phyloP scores from a whole-genome alignment of 2,797 vertebrate genomes.

The Distichodus sexfasciatus region DNA sequence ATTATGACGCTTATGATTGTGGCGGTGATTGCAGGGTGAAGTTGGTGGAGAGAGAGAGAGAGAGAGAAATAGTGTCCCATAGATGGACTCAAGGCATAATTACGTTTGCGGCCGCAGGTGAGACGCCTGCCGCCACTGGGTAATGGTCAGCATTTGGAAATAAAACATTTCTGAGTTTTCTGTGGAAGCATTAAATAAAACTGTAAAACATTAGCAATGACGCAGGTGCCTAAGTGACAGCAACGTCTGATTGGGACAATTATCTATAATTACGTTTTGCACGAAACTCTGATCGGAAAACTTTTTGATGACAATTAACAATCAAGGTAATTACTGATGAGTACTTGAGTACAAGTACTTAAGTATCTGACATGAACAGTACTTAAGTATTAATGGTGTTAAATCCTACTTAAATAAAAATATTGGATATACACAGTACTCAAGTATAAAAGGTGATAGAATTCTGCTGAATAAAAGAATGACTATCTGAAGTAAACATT shows the following conservation, averaged over 20 bases:
- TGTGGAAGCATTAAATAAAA: constrained; percentile 21
- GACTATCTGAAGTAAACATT: too few species aligned
- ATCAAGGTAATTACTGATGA: constrained; percentile 29
- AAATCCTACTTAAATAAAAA: too few species aligned
- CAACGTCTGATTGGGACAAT: constrained; percentile 41
- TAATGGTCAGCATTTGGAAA: too few species aligned
- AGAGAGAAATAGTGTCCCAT: constrained; percentile 12
- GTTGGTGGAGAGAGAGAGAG: too few species aligned
- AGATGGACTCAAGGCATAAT: constrained; percentile 25
- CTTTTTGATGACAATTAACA: constrained; percentile 6
- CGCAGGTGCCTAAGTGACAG: constrained; percentile 30
- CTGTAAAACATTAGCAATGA: neutral
- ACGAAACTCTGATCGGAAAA: constrained; percentile 26
- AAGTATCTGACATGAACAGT: too few species aligned
- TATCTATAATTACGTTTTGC: constrained; percentile 40
- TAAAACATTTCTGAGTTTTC: neutral
- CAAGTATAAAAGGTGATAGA: too few species aligned
- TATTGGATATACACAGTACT: too few species aligned
- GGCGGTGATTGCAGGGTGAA: constrained; percentile 43
- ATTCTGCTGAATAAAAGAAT: too few species aligned
- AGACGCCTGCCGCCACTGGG: too few species aligned
- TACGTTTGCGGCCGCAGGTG: constrained; percentile 26
- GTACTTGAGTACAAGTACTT: neutral
- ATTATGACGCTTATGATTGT: constrained; percentile 48
- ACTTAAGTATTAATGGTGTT: too few species aligned